Conservation (phyloP, 2,797 vertebrate species). For the Myoxocephalus aenaeus region DNA sequence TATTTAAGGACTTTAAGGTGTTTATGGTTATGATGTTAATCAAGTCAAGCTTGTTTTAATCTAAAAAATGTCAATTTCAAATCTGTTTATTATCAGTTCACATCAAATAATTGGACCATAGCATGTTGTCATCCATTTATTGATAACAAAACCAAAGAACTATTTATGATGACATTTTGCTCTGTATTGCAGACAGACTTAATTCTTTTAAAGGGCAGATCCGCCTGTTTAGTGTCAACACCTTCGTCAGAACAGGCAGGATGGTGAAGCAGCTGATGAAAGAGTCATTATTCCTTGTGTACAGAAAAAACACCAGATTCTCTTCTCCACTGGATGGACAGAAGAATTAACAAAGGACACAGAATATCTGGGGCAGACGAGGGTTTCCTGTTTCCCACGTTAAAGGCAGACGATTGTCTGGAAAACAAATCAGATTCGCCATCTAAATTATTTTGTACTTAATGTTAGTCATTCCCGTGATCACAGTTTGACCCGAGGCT, state of each 20-base stretch:
- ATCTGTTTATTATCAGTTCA: background rate
- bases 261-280: slow-evolving; percentile 34
- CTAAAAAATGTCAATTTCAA: background rate
- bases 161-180: slow-evolving; percentile 34
- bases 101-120: background rate
- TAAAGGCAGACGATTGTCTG: slow-evolving; percentile 54
- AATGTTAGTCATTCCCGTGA: slow-evolving; percentile 49
- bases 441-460: slow-evolving; percentile 44
- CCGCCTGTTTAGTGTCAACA: slow-evolving; percentile 60
- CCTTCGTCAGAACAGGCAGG: slow-evolving; percentile 41
- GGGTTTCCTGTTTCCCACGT: slow-evolving; percentile 78
- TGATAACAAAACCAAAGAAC: slow-evolving; percentile 10
- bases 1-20: background rate
- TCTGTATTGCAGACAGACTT: background rate
- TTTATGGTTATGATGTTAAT: background rate
- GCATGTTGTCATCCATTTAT: background rate
- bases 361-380: slow-evolving; percentile 56
- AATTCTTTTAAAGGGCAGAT: slow-evolving; percentile 35
- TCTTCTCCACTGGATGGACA: slow-evolving; percentile 45
- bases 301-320: slow-evolving; percentile 49
- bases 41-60: background rate
- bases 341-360: slow-evolving; percentile 63
- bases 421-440: slow-evolving; percentile 42
- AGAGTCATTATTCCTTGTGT: slow-evolving; percentile 28
- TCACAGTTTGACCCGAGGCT: slow-evolving; percentile 37